Conservation (phyloP, 2,113 vertebrate genomes). For the Cavia aperea region DNA sequence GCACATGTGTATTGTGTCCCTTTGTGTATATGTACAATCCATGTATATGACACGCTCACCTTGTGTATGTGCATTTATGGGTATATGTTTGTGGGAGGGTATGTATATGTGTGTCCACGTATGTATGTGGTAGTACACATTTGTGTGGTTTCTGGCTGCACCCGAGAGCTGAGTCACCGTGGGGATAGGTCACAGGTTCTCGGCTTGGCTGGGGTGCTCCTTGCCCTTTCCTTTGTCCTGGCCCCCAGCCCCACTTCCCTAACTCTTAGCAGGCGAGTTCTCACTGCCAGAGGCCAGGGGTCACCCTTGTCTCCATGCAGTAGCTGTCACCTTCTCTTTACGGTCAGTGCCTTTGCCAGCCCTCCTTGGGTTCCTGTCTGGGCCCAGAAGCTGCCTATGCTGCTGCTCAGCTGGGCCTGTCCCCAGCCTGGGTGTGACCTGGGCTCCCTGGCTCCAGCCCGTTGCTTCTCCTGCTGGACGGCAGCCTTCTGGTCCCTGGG, state of each 20-base stretch:
- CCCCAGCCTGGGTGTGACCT: not conserved
- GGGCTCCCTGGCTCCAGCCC: not conserved
- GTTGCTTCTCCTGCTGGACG: not conserved
- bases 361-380: not conserved
- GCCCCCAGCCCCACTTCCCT: no score
- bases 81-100: not conserved
- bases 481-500: not conserved
- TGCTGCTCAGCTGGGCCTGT: not conserved
- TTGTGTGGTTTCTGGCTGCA: not conserved
- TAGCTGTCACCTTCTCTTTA: not conserved
- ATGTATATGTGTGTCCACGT: not conserved
- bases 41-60: no score
- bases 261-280: not conserved
- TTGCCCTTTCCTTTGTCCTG: not conserved
- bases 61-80: not conserved
- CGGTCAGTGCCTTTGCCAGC: not conserved
- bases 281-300: not conserved
- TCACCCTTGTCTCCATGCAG: fast-evolving
- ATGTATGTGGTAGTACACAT: no score
- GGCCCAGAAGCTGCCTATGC: not conserved
- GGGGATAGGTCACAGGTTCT: not conserved
- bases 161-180: not conserved
- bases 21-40: not conserved
- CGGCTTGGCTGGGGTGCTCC: not conserved
- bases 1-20: not conserved